Evolutionary conservation across 1,140 invertebrate genomes (phyloP).

Genomic region (Heliconius congener): DNA sequence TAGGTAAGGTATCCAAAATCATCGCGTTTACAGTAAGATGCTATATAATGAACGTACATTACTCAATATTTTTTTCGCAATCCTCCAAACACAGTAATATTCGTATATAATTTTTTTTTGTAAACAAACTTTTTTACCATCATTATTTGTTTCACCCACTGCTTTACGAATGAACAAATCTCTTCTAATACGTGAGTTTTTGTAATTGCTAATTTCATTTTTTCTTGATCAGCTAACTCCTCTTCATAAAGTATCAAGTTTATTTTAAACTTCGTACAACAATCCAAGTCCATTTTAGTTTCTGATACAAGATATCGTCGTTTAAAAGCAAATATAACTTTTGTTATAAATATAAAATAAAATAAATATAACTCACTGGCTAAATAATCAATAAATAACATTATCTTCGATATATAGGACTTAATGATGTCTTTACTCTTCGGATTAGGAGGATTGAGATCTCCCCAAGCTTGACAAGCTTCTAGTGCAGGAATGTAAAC

Average conservation of each 20-base stretch:
- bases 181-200: conserved; percentile 79
- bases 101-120: not conserved
- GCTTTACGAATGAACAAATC: conserved; percentile 82
- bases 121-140: conserved; percentile 65
- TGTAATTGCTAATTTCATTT: conserved; percentile 75
- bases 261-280: conserved; percentile 81
- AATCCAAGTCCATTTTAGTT: conserved; percentile 83
- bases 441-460: conserved; percentile 72
- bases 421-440: conserved; percentile 61
- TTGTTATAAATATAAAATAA: not conserved
- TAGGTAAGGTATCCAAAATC: no score
- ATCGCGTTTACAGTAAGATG: no score
- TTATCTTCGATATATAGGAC: conserved; percentile 67
- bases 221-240: conserved; percentile 78
- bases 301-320: conserved; percentile 59
- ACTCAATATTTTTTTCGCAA: no score
- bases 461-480: conserved; percentile 66
- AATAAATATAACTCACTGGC: conserved; percentile 54
- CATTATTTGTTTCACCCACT: conserved; percentile 85
- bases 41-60: no score
- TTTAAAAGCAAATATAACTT: not conserved
- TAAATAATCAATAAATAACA: conserved; percentile 71
- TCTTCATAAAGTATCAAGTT: conserved; percentile 81
- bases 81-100: no score
- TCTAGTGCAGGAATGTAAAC: conserved; percentile 63